Base-by-base conservation (phyloP, 2,797 vertebrate species). In the Diceros bicornis region DNA sequence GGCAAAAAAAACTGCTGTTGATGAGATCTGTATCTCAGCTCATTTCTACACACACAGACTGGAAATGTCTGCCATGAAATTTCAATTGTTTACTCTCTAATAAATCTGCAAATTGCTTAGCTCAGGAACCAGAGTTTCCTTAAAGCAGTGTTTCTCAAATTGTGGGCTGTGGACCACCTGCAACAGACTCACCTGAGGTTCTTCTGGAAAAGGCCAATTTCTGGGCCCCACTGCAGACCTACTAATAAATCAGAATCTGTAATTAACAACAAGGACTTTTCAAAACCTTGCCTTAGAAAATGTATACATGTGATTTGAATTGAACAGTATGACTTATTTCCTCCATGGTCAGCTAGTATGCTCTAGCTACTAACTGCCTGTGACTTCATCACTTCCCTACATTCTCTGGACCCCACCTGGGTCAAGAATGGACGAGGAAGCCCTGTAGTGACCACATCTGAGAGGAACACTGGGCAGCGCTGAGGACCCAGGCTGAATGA, bases 91-190 rank as follows among this genome's bases (percentile, higher is more conserved):
- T 75, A 32, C 47, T 72, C 44, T 41, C 29, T 34, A 50, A 68
- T 37, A 69, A n/a, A 64, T 85, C 37, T 69, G 61, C 50, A 47
- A 91, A 82, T 72, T 27, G 13, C 74, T 89, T 59, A 94, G 79
- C 87, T 81, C 32, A 41, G 69, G 37, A 91, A 59, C 21, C 59
- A 91, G 72, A 32, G 78, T 32, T 89, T 66, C 34, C 27, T 83
- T 55, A 90, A 94, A 79, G 89, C 62, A 25, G 17, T 10, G 16
- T 94, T 90, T 78, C 74, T 75, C 47, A 66, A 78, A 64, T 21
- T 62, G 17, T 81, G 27, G n/a, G 12, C 57, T 20, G 1, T 37
- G 17, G 64, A 62, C 52, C 4, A 27, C 23, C 7, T 72, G 11
- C 23, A 44, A 57, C 32, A 32, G 6, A 25, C 8, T 90, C 27